phyloP scores from a whole-genome alignment of 2,797 vertebrate genomes.

The Pachyuromys duprasi region DNA sequence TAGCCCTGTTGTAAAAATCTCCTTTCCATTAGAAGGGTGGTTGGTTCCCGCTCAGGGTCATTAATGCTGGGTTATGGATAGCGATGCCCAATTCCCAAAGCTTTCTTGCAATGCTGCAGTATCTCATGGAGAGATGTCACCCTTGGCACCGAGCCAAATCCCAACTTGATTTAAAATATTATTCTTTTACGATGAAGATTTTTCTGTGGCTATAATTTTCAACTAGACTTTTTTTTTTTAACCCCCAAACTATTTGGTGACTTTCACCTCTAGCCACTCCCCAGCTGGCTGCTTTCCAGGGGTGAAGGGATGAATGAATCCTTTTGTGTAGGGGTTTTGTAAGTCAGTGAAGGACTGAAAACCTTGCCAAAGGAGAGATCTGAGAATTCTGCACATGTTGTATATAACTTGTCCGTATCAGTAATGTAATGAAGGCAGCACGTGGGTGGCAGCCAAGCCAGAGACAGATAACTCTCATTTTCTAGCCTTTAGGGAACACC shows the following conservation, averaged over 20 bases:
- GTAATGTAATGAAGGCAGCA: background rate
- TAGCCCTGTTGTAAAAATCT: background rate
- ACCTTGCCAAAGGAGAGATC: conserved; percentile 36
- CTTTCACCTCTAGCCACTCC: conserved; percentile 46
- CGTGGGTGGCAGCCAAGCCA: conserved; percentile 2
- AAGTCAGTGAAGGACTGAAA: conserved; percentile 49
- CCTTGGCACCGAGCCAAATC: background rate
- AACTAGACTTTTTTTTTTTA: background rate
- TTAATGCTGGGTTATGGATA: background rate
- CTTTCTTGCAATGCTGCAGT: background rate
- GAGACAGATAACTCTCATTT: background rate
- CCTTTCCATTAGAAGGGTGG: background rate
- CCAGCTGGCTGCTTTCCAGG: conserved; percentile 66
- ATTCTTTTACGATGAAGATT: conserved; percentile 52
- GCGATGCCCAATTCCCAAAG: background rate
- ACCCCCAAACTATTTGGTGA: conserved; percentile 28
- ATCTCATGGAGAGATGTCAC: background rate
- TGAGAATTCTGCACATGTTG: conserved; percentile 12
- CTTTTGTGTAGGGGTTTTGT: conserved; percentile 67
- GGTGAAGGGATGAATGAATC: conserved; percentile 71
- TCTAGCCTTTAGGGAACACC: background rate
- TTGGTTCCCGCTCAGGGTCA: background rate
- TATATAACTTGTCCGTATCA: background rate
- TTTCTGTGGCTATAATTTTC: conserved; percentile 53
- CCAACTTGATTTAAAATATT: conserved; percentile 44